Base-by-base conservation (phyloP, 2,113 vertebrate species). In the Phasianus colchicus region DNA sequence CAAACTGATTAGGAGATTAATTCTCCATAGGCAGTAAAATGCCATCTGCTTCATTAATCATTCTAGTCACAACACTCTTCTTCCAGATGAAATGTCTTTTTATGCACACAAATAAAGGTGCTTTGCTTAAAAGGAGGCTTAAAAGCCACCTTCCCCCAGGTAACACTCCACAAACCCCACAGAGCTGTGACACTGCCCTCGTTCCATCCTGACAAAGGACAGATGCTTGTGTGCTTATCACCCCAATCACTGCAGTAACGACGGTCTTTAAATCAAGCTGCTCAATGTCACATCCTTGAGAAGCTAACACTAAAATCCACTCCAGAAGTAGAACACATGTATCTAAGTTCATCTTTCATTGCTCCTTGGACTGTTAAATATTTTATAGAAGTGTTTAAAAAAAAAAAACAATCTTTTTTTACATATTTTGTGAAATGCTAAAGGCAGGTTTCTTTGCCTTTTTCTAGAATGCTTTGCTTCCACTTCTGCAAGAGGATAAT, bases 1-100 rank as follows among this genome's bases (percentile, higher is more conserved):
- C 50, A 85, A 93, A 83, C 24, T 52, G 64, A 86, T 66, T 27
- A 86, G 67, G 58, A 94, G 83, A 92, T 88, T 69, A 85, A 70
- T 27, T 91, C 75, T 65, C 71, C 40, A 73, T 6, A 79, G 63
- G 34, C 54, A 85, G 78, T 52, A 71, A 91, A 92, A 83, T 42
- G 55, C 64, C 63, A 92, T 58, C 75, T 92, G 79, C 63, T 50
- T 79, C 52, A 72, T 32, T 54, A 82, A 85, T 61, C 78, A 36
- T 19, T 78, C n/a, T 27, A 76, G 63, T 40, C 75, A 79, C 2
- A 6, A 64, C 22, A 38, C 40, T 77, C 17, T 50, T 63, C 73
- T 72, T 81, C 50, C 77, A 73, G 71, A 81, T 32, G 54, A 91
- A 36, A 11, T 1, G 7, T 48, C 83, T 80, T 80, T 21, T 29